A percentile compares a stretch with the other conserved stretches of the same genome.
These are phyloP conservation scores for Diglossa brunneiventris DNA, from an alignment of 2,113 vertebrate genomes.

Conservation along the genomic window DNA sequence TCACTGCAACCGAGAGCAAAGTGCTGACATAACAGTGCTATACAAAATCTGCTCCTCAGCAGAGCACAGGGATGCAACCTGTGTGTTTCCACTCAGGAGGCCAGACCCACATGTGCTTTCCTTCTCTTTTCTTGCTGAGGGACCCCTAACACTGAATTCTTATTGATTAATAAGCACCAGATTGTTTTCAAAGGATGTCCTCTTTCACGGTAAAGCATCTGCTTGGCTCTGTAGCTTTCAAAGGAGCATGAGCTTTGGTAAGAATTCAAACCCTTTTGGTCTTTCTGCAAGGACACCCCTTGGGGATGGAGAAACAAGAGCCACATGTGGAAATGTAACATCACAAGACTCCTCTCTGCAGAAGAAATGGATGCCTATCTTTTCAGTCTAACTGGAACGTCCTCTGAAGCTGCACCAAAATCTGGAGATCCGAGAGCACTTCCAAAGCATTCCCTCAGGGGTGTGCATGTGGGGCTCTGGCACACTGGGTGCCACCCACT, in stretches of 20 bases:
- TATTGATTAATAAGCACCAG: conserved; percentile 59
- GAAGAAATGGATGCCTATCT: neutral
- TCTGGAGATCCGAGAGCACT: neutral
- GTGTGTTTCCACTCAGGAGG: conserved; percentile 30
- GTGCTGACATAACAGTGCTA: neutral
- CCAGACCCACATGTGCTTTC: conserved; percentile 25
- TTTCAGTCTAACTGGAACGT: neutral
- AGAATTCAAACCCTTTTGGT: neutral
- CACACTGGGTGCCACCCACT: neutral
- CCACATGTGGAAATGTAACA: neutral
- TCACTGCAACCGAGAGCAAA: neutral
- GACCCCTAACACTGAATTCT: conserved; percentile 22
- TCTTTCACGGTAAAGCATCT: conserved; percentile 48
- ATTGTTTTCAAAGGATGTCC: conserved; percentile 55
- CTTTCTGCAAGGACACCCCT: neutral
- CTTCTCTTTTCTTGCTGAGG: neutral
- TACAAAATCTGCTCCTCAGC: neutral
- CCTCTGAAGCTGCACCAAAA: neutral
- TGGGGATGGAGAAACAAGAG: conserved; percentile 10
- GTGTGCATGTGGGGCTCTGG: neutral
- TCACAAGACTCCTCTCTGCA: neutral
- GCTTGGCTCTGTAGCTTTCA: neutral
- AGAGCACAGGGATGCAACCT: neutral
- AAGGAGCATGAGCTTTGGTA: neutral
- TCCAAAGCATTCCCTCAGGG: neutral